Conservation (phyloP, 2,888 invertebrate species). For the Itoplectis maculator region DNA sequence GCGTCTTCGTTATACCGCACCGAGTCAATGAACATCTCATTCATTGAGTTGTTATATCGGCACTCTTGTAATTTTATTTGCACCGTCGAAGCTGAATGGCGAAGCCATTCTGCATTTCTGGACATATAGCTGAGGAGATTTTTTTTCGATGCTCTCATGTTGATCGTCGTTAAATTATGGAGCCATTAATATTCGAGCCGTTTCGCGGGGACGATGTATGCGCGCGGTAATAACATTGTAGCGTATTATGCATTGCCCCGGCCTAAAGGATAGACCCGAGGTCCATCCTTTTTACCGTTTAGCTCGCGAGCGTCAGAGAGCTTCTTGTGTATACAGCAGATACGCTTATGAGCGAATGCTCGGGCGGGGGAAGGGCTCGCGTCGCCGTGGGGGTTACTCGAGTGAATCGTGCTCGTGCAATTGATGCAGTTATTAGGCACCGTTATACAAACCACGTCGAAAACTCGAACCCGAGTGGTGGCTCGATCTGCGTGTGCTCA, state of each 20-base stretch:
- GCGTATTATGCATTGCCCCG: constrained; percentile 3
- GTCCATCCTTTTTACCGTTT: too few relatives aligned
- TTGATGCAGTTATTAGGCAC: constrained; percentile 62
- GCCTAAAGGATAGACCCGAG: too few relatives aligned
- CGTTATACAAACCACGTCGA: constrained; percentile 19
- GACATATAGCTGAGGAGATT: not conserved
- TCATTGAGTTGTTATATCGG: not conserved
- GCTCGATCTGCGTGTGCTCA: not conserved
- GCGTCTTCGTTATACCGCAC: constrained; percentile 24
- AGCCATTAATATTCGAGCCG: constrained; percentile 25
- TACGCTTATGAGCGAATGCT: constrained; percentile 41
- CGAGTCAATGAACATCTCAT: constrained; percentile 8
- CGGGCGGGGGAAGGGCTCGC: constrained; percentile 24
- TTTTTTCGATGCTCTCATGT: not conserved
- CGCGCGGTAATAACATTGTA: constrained; percentile 30
- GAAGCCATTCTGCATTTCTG: not conserved
- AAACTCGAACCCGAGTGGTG: constrained; percentile 10
- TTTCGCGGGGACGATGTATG: constrained; percentile 18
- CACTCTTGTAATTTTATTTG: not conserved
- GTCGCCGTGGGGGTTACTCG: constrained; percentile 37
- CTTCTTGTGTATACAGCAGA: constrained; percentile 30
- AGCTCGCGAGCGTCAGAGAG: constrained; percentile 14
- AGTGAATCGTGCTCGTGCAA: constrained; percentile 64
- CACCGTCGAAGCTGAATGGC: not conserved
- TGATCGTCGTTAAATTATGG: constrained; percentile 28